phyloP scores from a whole-genome alignment of 2,797 vertebrate genomes.

The Capromys pilorides region DNA sequence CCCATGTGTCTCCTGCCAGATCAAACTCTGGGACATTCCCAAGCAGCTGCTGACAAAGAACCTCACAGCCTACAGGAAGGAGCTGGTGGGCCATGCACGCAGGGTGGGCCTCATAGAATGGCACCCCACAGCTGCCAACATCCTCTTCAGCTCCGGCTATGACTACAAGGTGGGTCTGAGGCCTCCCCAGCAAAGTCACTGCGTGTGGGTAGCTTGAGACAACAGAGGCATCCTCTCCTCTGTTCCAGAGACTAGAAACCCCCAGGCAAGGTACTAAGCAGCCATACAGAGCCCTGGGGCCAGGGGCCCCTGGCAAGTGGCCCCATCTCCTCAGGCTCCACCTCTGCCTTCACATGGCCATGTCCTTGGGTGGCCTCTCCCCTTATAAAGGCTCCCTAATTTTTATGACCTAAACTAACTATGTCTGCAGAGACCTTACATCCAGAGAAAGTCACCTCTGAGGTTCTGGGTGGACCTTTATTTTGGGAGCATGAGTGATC shows the following conservation, averaged over 20 bases:
- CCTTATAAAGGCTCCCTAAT: not conserved
- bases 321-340: not conserved
- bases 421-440: not conserved
- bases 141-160: slow-evolving; percentile 94
- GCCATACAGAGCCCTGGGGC: not conserved
- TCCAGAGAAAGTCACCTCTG: not conserved
- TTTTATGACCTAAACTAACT: not conserved
- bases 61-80: slow-evolving; percentile 89
- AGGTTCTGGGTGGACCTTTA: not conserved
- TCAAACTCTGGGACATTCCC: slow-evolving; percentile 96
- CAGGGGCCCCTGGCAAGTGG: not conserved
- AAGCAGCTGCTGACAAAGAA: slow-evolving; percentile 88
- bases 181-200: not conserved
- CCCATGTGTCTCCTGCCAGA: slow-evolving; percentile 81
- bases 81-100: slow-evolving; percentile 91
- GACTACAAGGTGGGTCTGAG: slow-evolving; percentile 92
- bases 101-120: slow-evolving; percentile 94
- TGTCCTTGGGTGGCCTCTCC: not conserved
- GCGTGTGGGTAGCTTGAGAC: not conserved
- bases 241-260: not conserved
- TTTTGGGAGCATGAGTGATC: not conserved
- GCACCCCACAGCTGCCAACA: slow-evolving; percentile 93
- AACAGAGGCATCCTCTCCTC: not conserved
- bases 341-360: not conserved
- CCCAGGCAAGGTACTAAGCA: not conserved